Percentiles rank a stretch among this genome's conserved stretches.
phyloP scores from a whole-genome alignment of 2,113 vertebrate species.

The Catharus minimus region DNA sequence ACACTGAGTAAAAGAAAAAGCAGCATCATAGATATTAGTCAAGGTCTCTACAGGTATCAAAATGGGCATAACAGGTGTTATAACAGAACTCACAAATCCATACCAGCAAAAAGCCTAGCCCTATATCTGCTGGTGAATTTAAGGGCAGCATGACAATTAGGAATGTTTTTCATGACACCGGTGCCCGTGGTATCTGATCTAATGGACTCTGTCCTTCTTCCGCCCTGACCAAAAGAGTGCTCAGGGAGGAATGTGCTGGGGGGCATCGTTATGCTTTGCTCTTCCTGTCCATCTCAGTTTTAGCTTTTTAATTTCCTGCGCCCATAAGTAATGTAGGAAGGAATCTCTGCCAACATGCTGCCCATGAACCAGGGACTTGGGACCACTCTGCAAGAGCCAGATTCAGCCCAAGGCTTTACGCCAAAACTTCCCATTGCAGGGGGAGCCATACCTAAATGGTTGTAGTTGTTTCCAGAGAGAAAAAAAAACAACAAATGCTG shows the following conservation, averaged over 20 bases:
- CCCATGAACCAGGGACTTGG: neutral
- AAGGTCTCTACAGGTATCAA: neutral
- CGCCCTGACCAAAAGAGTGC: neutral
- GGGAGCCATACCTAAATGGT: neutral
- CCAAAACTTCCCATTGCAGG: neutral
- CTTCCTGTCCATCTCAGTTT: slow-evolving; percentile 13
- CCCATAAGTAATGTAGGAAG: neutral
- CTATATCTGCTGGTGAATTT: neutral
- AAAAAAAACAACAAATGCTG: neutral
- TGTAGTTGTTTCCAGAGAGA: neutral
- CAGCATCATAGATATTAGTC: neutral
- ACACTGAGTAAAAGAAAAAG: neutral
- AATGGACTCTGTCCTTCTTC: neutral
- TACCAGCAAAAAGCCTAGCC: neutral
- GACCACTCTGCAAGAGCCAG: neutral
- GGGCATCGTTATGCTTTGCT: neutral
- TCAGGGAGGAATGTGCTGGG: slow-evolving; percentile 42
- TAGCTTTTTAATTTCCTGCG: slow-evolving; percentile 58
- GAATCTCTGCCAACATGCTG: neutral
- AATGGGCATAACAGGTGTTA: neutral
- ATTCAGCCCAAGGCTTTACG: accelerated
- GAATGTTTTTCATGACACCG: neutral
- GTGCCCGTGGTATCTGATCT: neutral
- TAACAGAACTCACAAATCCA: neutral
- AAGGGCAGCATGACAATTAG: neutral